Evolutionary conservation across 2,888 invertebrate species (phyloP).

Genomic region (Macrosiphum euphorbiae): DNA sequence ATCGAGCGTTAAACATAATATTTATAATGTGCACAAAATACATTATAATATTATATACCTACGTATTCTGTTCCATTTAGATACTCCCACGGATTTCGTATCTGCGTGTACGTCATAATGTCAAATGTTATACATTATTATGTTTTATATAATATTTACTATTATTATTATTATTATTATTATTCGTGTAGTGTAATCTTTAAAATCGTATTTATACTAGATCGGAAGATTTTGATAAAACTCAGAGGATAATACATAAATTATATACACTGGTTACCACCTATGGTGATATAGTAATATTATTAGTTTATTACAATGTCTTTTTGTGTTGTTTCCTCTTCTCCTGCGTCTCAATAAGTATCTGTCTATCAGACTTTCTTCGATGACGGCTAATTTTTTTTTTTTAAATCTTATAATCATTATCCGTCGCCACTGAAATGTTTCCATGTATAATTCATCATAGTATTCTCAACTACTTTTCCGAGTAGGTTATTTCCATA

Average conservation of each 20-base stretch:
- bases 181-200: not conserved
- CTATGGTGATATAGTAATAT: not conserved
- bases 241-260: too few species aligned
- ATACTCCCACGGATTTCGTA: not conserved
- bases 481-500: not conserved
- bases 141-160: not conserved
- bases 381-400: not conserved
- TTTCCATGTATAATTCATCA: not conserved
- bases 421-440: not conserved
- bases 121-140: not conserved
- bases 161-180: not conserved
- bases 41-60: not conserved
- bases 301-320: not conserved
- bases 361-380: not conserved
- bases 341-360: too few species aligned
- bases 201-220: not conserved
- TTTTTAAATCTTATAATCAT: not conserved
- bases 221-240: slow-evolving; percentile 8
- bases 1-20: slow-evolving; percentile 3
- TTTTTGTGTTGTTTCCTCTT: not conserved
- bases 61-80: not conserved
- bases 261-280: not conserved
- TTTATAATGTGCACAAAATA: not conserved
- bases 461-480: not conserved
- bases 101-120: not conserved